Evolutionary conservation across 1,140 invertebrate species (phyloP).

Genomic region (Vanessa tameamea): DNA sequence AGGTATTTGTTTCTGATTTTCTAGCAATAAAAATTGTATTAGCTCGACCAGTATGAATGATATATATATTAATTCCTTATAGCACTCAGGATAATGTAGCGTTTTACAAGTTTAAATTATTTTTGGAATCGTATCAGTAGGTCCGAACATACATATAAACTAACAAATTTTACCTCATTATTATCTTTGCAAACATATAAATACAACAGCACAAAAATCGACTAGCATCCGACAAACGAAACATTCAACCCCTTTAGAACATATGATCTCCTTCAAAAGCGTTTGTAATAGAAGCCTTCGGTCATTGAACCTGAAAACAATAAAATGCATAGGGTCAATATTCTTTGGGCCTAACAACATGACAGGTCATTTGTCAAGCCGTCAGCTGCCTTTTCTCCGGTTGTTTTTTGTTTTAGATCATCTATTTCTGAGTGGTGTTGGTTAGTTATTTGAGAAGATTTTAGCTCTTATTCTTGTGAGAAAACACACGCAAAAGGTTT

Average conservation of each 20-base stretch:
- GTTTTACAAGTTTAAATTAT: too few species aligned
- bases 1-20: too few species aligned
- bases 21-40: too few species aligned
- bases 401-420: slow-evolving; percentile 3
- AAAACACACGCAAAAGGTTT: background rate
- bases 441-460: background rate
- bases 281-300: slow-evolving; percentile 1
- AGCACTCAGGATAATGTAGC: too few species aligned
- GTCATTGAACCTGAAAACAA: slow-evolving; percentile 23
- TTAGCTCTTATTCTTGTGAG: background rate
- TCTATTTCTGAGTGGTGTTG: background rate
- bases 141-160: too few species aligned
- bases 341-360: slow-evolving; percentile 21
- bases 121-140: too few species aligned
- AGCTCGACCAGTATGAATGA: too few species aligned
- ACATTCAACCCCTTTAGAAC: background rate
- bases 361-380: slow-evolving; percentile 30
- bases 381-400: slow-evolving; percentile 8
- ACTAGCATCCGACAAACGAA: background rate
- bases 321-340: slow-evolving; percentile 26
- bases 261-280: background rate
- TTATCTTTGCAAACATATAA: too few species aligned
- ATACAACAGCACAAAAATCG: too few species aligned
- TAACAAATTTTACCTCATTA: too few species aligned
- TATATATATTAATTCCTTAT: too few species aligned